phyloP scores from a whole-genome alignment of 2,888 invertebrate genomes.

The Polietes domitor region DNA sequence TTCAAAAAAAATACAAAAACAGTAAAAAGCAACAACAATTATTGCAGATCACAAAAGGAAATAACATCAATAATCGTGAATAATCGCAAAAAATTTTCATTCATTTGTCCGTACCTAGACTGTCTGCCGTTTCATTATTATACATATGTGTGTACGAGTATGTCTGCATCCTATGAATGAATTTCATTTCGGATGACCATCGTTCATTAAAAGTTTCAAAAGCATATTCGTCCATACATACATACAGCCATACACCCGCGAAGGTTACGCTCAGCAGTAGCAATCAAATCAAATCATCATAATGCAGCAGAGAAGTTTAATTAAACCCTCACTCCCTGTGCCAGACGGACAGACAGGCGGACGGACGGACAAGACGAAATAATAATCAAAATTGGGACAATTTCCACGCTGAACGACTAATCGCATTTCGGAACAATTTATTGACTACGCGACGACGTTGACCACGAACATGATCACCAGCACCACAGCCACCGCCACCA shows the following conservation, averaged over 20 bases:
- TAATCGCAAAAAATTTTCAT: slow-evolving; percentile 57
- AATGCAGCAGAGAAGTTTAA: slow-evolving; percentile 37
- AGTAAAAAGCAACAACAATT: slow-evolving; percentile 16
- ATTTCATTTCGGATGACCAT: slow-evolving; percentile 48
- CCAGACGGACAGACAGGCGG: background rate
- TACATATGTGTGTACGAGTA: background rate
- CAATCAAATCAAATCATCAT: slow-evolving; percentile 29
- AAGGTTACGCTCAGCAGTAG: slow-evolving; percentile 38
- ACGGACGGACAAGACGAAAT: slow-evolving; percentile 15
- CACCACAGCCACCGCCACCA: background rate
- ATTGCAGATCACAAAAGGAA: slow-evolving; percentile 56
- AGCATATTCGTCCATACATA: slow-evolving; percentile 21
- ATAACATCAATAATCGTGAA: slow-evolving; percentile 62
- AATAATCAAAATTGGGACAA: slow-evolving; percentile 46
- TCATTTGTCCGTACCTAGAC: slow-evolving; percentile 31
- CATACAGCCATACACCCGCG: slow-evolving; percentile 12
- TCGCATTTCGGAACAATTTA: slow-evolving; percentile 41
- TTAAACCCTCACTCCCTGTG: slow-evolving; percentile 21
- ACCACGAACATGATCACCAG: slow-evolving; percentile 12
- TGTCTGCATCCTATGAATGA: slow-evolving; percentile 15
- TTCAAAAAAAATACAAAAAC: slow-evolving; percentile 8
- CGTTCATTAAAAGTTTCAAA: slow-evolving; percentile 41
- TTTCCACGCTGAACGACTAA: slow-evolving; percentile 41
- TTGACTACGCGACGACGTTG: slow-evolving; percentile 11
- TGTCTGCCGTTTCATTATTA: slow-evolving; percentile 23